A percentile compares a stretch with the other conserved stretches of the same genome.
phyloP scores from a whole-genome alignment of 2,113 vertebrate species.

The western clawed frog (Xenopus tropicalis) region UCB_Xtro_10.0 CM004451.2:35096001-35096500 shows the following conservation, averaged over 20 bases:
- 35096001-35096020: too few species aligned
- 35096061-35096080: too few species aligned
- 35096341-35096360: slow-evolving; percentile 20
- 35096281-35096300: slow-evolving; percentile 9
- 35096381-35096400: slow-evolving; percentile 25
- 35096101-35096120: slow-evolving; percentile 7
- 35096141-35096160: slow-evolving; percentile 17
- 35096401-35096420: slow-evolving; percentile 21
- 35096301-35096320: not conserved
- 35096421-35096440: slow-evolving; percentile 17
- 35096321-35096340: slow-evolving; percentile 8
- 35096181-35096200: not conserved
- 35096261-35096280: not conserved
- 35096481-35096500: slow-evolving; percentile 27
- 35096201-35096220: not conserved
- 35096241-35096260: not conserved
- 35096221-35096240: not conserved
- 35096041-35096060: too few species aligned
- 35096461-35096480: slow-evolving; percentile 38
- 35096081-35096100: not conserved
- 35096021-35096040: too few species aligned
- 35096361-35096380: slow-evolving; percentile 14
- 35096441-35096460: slow-evolving; percentile 29
- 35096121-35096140: slow-evolving; percentile 1
- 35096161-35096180: not conserved